These are phyloP conservation scores for Galemys pyrenaicus DNA, from an alignment of 2,113 vertebrate species.

Conservation along the genomic window DNA sequence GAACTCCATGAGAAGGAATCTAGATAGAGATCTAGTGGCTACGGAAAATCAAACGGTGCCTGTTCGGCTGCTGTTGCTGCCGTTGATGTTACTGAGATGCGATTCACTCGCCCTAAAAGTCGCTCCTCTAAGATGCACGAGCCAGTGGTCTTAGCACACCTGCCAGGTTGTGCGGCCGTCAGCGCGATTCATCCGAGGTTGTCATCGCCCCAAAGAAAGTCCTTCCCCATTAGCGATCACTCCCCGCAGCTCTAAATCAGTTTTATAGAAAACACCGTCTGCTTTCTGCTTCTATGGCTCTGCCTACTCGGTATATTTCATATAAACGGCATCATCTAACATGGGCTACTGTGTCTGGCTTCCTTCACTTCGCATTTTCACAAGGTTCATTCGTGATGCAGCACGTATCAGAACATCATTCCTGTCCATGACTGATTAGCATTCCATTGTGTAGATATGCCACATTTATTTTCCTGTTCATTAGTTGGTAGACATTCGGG, in stretches of 20 bases:
- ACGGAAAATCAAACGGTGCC: neutral
- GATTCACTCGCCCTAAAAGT: neutral
- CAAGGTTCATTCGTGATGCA: neutral
- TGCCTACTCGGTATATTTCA: conserved; percentile 22
- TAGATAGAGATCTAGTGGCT: neutral
- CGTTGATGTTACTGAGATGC: neutral
- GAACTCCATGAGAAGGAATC: conserved; percentile 4
- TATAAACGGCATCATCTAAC: neutral
- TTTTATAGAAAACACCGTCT: neutral
- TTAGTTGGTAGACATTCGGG: neutral
- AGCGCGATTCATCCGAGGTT: conserved; percentile 30
- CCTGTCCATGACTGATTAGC: conserved; percentile 5
- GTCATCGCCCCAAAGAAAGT: neutral
- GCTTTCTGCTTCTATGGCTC: neutral
- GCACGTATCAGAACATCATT: conserved; percentile 13
- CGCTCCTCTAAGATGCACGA: neutral
- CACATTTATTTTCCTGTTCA: neutral
- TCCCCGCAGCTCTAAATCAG: neutral
- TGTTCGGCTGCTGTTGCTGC: neutral
- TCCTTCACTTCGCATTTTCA: neutral
- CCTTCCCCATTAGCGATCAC: neutral
- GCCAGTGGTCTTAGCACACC: neutral
- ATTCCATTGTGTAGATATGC: neutral
- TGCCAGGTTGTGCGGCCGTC: neutral
- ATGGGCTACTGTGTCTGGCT: neutral